Conservation (phyloP, 1,140 invertebrate species). For the Agrilus planipennis region DNA sequence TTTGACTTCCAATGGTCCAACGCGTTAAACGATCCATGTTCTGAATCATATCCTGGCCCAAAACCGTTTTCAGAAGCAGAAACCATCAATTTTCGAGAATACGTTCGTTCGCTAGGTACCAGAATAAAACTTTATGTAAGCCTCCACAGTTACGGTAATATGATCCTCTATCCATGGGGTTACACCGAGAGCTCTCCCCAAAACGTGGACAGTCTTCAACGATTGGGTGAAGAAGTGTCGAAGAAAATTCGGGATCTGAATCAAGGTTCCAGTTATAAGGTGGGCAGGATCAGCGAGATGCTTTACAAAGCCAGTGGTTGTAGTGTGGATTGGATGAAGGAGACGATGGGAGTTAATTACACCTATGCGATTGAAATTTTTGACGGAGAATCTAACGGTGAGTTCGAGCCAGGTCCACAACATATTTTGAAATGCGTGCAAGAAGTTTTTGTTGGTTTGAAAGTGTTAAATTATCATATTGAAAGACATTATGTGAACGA, state of each 20-base stretch:
- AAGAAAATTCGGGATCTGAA: no score
- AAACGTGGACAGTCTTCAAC: no score
- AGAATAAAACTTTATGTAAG: conserved; percentile 51
- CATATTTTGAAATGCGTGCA: conserved; percentile 57
- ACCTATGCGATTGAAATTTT: conserved; percentile 69
- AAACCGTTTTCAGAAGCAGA: no score
- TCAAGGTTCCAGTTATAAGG: conserved; percentile 41
- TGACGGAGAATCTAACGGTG: conserved; percentile 59
- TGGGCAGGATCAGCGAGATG: conserved; percentile 48
- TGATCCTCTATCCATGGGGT: conserved; percentile 48
- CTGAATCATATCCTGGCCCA: conserved; percentile 11
- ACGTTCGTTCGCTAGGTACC: conserved; percentile 40
- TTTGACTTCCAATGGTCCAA: no score
- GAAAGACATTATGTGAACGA: no score
- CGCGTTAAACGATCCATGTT: conserved; percentile 28
- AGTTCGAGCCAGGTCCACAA: conserved; percentile 57
- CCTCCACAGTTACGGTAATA: conserved; percentile 54
- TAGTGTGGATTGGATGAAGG: conserved; percentile 59
- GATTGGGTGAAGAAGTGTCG: no score
- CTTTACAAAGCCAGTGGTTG: conserved; percentile 52
- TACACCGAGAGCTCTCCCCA: no score
- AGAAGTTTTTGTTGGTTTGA: conserved; percentile 69
- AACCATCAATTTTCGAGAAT: no score
- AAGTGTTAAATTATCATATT: conserved; percentile 49
- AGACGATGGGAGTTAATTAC: conserved; percentile 49